Percentiles rank a stretch among this genome's conserved stretches.
Evolutionary conservation across 2,888 invertebrate species (phyloP).

Genomic region (Drosophila paramelanica): DNA sequence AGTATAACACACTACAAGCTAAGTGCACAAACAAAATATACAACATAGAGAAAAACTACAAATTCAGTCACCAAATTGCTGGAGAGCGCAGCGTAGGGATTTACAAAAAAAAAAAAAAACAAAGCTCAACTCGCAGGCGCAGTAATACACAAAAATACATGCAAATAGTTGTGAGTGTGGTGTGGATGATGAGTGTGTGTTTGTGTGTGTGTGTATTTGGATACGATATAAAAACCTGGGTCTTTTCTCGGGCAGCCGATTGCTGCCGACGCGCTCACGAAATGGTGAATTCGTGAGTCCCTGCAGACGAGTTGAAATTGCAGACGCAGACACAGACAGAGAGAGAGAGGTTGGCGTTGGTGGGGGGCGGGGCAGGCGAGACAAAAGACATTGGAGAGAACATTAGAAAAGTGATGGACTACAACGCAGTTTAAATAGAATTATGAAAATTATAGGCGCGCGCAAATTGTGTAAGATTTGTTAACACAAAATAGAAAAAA

Average conservation of each 20-base stretch:
- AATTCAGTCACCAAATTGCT: constrained; percentile 31
- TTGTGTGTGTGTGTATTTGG: constrained; percentile 42
- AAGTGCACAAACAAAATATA: constrained; percentile 34
- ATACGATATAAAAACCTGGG: constrained; percentile 89
- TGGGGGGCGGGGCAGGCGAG: constrained; percentile 16
- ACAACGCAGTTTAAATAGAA: constrained; percentile 4
- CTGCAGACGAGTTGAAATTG: constrained; percentile 71
- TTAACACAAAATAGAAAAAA: neutral
- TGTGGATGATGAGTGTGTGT: constrained; percentile 29
- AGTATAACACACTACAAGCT: constrained; percentile 28
- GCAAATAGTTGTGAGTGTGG: constrained; percentile 43
- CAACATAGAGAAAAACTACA: constrained; percentile 33
- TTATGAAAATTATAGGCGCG: constrained; percentile 26
- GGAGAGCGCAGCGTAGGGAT: neutral
- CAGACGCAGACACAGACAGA: constrained; percentile 25
- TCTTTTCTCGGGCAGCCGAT: constrained; percentile 92
- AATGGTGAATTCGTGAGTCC: constrained; percentile 91
- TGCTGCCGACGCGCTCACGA: constrained; percentile 95
- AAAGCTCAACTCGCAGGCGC: constrained; percentile 42
- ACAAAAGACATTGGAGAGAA: constrained; percentile 45
- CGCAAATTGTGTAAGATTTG: constrained; percentile 26
- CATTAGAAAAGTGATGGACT: constrained; percentile 37
- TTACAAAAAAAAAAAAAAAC: constrained; percentile 19
- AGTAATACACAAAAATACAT: constrained; percentile 44
- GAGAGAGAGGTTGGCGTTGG: constrained; percentile 20